Conservation (phyloP, 2,113 vertebrate species). For the Myanophis thanlyinensis region DNA sequence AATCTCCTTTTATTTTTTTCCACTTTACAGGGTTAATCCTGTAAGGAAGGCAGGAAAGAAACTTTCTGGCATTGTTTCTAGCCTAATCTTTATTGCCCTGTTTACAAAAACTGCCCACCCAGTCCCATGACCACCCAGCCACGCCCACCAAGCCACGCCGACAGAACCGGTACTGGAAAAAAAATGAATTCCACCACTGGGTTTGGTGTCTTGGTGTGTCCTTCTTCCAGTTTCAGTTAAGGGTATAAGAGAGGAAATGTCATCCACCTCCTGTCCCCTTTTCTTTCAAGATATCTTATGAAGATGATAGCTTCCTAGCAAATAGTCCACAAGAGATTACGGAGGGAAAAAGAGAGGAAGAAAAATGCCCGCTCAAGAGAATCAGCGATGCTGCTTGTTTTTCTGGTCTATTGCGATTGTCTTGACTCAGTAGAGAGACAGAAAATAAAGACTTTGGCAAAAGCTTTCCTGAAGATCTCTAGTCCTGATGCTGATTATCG, state of each 20-base stretch:
- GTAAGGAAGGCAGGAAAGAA: no score
- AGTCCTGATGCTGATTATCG: conserved; percentile 88
- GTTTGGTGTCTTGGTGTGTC: conserved; percentile 65
- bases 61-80: no score
- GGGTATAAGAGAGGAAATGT: conserved; percentile 76
- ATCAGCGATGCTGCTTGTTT: conserved; percentile 75
- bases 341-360: conserved; percentile 40
- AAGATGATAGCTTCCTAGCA: conserved; percentile 84
- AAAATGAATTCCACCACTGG: no score
- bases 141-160: no score
- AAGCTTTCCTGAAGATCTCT: conserved; percentile 82
- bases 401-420: conserved; percentile 81
- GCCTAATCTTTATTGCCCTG: no score
- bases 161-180: no score
- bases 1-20: no score
- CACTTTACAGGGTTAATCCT: no score
- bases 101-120: no score
- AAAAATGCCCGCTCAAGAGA: conserved; percentile 48
- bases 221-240: conserved; percentile 67
- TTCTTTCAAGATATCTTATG: conserved; percentile 73
- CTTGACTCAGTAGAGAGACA: conserved; percentile 94
- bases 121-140: no score
- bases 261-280: conserved; percentile 74
- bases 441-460: conserved; percentile 77
- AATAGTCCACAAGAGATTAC: conserved; percentile 79